Evolutionary conservation across 1,140 invertebrate genomes (phyloP).

Genomic region (Tetraneura akinire): DNA sequence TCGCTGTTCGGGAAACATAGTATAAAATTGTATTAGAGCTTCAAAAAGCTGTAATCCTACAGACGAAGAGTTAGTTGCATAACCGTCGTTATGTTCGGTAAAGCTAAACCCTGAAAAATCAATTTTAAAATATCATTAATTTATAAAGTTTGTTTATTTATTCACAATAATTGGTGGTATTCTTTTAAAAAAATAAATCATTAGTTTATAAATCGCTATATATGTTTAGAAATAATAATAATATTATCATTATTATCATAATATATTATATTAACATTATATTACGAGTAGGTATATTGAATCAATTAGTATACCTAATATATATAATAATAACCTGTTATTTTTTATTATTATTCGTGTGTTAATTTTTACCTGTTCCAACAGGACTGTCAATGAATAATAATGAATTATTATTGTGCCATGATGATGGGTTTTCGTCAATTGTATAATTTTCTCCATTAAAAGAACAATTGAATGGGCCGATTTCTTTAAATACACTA

Average conservation of each 20-base stretch:
- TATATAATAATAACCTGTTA: too few relatives aligned
- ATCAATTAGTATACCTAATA: too few relatives aligned
- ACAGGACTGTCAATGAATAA: constrained; percentile 87
- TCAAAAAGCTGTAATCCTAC: constrained; percentile 70
- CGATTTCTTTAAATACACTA: constrained; percentile 81
- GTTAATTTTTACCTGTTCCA: constrained; percentile 64
- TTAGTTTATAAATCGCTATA: too few relatives aligned
- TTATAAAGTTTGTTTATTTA: too few relatives aligned
- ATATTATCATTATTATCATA: too few relatives aligned
- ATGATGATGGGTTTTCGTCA: constrained; percentile 64
- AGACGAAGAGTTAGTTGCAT: constrained; percentile 67
- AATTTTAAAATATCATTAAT: background rate
- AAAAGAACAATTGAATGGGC: constrained; percentile 65
- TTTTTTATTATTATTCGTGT: too few relatives aligned
- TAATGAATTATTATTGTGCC: constrained; percentile 73
- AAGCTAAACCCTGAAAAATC: constrained; percentile 66
- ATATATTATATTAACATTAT: too few relatives aligned
- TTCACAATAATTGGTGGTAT: too few relatives aligned
- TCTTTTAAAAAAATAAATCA: too few relatives aligned
- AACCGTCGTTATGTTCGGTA: constrained; percentile 67
- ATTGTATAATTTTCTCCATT: constrained; percentile 24
- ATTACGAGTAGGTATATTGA: too few relatives aligned
- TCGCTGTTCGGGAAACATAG: constrained; percentile 70
- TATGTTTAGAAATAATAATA: too few relatives aligned
- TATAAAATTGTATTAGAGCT: constrained; percentile 71